phyloP scores from a whole-genome alignment of 1,140 invertebrate genomes.

The Zaprionus vittiger region DNA sequence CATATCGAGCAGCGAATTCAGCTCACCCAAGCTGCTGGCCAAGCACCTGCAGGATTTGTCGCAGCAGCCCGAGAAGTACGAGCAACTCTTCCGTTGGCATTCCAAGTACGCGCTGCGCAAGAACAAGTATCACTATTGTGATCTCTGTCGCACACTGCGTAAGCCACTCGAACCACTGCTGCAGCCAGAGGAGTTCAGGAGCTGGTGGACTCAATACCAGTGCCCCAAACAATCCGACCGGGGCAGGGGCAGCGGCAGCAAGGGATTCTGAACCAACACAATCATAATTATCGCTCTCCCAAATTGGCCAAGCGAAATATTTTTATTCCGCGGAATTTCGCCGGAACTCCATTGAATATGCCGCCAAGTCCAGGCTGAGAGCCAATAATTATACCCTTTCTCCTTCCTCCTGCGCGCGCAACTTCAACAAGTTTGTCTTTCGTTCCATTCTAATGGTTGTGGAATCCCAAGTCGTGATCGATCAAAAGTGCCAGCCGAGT shows the following conservation, averaged over 20 bases:
- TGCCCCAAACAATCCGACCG: conserved; percentile 36
- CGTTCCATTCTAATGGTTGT: not conserved
- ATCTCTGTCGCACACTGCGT: conserved; percentile 38
- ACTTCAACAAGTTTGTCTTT: not conserved
- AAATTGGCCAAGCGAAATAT: conserved; percentile 59
- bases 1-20: conserved; percentile 42
- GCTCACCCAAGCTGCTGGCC: conserved; percentile 26
- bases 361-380: conserved; percentile 38
- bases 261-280: conserved; percentile 23
- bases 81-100: conserved; percentile 58
- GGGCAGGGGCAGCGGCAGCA: not conserved
- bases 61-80: conserved; percentile 8
- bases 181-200: conserved; percentile 21
- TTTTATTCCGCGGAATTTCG: conserved; percentile 74
- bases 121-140: conserved; percentile 40
- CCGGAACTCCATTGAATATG: conserved; percentile 70
- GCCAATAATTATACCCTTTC: conserved; percentile 52
- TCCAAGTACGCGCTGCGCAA: conserved; percentile 40
- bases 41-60: conserved; percentile 20
- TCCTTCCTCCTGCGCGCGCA: not conserved
- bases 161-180: not conserved
- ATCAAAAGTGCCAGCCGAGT: not conserved
- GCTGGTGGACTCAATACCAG: conserved; percentile 58
- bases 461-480: not conserved
- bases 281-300: conserved; percentile 70